These are phyloP conservation scores for Orbicella faveolata DNA, from an alignment of 64 coral and sea anemone species.

Conservation along the genomic window DNA sequence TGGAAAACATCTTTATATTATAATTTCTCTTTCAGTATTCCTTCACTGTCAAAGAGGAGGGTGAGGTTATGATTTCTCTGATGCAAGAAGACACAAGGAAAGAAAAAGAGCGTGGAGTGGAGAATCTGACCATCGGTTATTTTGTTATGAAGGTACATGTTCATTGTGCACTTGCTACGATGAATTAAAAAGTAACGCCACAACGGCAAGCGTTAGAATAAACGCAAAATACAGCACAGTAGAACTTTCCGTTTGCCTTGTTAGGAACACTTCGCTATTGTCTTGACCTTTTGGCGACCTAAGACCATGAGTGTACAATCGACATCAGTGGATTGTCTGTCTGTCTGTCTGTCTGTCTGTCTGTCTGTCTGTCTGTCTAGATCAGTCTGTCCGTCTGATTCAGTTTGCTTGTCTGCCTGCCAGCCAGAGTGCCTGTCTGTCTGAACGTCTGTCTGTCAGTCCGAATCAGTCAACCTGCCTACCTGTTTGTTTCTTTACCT, in stretches of 20 bases:
- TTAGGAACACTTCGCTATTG: too few species aligned
- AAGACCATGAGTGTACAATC: too few species aligned
- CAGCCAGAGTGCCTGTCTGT: background rate
- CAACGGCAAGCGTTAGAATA: background rate
- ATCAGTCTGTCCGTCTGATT: too few species aligned
- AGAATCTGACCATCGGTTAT: constrained; percentile 88
- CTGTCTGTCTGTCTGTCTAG: background rate
- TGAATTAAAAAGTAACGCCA: background rate
- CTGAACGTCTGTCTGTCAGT: background rate
- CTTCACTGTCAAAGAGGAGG: constrained; percentile 77
- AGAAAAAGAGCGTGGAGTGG: constrained; percentile 68
- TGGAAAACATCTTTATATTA: too few species aligned
- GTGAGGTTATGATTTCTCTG: constrained; percentile 75
- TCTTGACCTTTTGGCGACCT: too few species aligned
- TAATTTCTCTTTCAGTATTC: constrained; percentile 52
- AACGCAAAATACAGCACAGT: too few species aligned
- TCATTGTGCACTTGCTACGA: background rate
- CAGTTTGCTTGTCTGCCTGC: background rate
- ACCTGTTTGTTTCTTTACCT: background rate
- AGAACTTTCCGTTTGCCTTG: too few species aligned
- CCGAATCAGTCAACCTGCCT: background rate
- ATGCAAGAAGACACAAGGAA: constrained; percentile 94
- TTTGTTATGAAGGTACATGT: constrained; percentile 86
- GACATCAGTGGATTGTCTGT: too few species aligned
- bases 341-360: background rate